A percentile compares a stretch with the other conserved stretches of the same genome.
Conservation (phyloP, 92 coral and sea anemone species). For the Palythoa grandis region DNA sequence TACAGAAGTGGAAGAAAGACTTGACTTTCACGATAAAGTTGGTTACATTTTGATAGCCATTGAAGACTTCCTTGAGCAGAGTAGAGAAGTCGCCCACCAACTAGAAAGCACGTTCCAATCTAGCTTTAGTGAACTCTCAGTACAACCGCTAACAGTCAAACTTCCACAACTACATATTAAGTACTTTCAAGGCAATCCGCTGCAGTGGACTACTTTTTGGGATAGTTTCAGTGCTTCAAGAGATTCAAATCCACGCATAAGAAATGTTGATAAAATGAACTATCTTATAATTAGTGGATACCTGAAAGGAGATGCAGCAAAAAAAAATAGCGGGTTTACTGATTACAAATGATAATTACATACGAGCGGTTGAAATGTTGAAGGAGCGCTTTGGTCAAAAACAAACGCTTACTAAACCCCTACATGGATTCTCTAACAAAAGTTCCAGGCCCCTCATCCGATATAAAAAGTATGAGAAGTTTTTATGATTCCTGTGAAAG, state of each 20-base stretch:
- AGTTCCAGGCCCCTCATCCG: background rate
- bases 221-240: slow-evolving; percentile 41
- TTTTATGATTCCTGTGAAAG: background rate
- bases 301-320: no score
- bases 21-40: background rate
- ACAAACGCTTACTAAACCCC: background rate
- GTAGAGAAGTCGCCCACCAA: background rate
- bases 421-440: background rate
- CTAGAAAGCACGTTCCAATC: background rate
- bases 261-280: background rate
- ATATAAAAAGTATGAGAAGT: background rate
- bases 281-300: no score
- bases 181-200: background rate
- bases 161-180: background rate
- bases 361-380: background rate
- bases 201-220: slow-evolving; percentile 27
- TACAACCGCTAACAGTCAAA: background rate
- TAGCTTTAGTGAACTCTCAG: background rate
- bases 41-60: background rate
- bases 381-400: background rate
- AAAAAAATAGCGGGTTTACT: no score
- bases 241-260: slow-evolving; percentile 36
- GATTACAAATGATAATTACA: background rate
- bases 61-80: background rate
- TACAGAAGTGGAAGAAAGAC: background rate